A percentile compares a stretch with the other conserved stretches of the same genome.
Conservation (phyloP, 2,888 invertebrate species). For the Conops quadrifasciatus region DNA sequence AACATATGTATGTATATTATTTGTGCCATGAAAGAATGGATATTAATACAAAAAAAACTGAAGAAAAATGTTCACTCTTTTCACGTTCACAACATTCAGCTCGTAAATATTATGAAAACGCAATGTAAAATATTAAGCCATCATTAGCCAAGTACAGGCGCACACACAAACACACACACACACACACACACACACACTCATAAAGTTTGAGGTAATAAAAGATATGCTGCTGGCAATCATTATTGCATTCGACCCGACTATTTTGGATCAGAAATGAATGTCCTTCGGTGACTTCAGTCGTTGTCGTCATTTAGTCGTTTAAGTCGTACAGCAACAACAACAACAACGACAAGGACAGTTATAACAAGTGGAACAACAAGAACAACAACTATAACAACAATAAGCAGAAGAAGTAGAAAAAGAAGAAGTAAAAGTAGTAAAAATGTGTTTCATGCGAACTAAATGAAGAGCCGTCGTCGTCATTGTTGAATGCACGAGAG, state of each 20-base stretch:
- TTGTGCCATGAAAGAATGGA: slow-evolving; percentile 11
- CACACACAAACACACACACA: slow-evolving; percentile 20
- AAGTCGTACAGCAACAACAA: slow-evolving; percentile 42
- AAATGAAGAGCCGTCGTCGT: slow-evolving; percentile 44
- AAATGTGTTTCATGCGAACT: slow-evolving; percentile 25
- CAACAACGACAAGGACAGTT: slow-evolving; percentile 42
- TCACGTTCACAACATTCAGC: slow-evolving; percentile 5
- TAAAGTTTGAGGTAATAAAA: slow-evolving; percentile 35
- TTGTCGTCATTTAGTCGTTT: slow-evolving; percentile 23
- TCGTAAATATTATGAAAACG: slow-evolving; percentile 28
- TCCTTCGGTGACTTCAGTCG: slow-evolving; percentile 30
- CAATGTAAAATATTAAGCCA: slow-evolving; percentile 31
- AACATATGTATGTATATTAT: slow-evolving; percentile 29
- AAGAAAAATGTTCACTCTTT: neutral
- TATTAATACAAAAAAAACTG: too few species aligned
- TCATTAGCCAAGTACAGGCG: slow-evolving; percentile 18
- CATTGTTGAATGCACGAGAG: slow-evolving; percentile 37
- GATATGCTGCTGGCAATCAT: slow-evolving; percentile 27
- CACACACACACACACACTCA: slow-evolving; percentile 21
- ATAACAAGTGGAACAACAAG: neutral
- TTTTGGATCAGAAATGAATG: slow-evolving; percentile 32
- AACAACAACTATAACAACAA: slow-evolving; percentile 29
- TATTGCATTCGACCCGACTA: slow-evolving; percentile 17
- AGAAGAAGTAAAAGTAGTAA: slow-evolving; percentile 32
- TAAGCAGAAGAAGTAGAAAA: slow-evolving; percentile 38